These are phyloP conservation scores for Drosophila anomalata DNA, from an alignment of 2,888 invertebrate species.

Conservation along the genomic window DNA sequence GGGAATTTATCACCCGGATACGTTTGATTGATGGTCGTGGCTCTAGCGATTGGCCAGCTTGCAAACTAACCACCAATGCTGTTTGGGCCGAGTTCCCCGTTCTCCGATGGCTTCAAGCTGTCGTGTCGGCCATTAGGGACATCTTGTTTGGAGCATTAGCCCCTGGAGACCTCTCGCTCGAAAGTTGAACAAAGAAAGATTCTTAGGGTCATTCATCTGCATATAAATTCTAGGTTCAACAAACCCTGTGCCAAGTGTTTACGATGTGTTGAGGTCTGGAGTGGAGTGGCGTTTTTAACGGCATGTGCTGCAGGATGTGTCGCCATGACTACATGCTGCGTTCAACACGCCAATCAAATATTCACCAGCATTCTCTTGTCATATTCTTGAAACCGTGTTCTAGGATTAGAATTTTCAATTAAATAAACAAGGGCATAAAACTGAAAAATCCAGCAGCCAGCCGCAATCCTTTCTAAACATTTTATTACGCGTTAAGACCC, in stretches of 20 bases:
- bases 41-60: conserved; percentile 18
- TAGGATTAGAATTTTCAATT: neutral
- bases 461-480: conserved; percentile 8
- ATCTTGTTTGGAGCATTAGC: conserved; percentile 37
- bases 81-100: conserved; percentile 9
- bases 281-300: neutral
- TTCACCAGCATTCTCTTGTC: neutral
- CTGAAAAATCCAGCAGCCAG: neutral
- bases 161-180: neutral
- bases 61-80: conserved; percentile 12
- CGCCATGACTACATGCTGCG: neutral
- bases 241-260: conserved; percentile 8
- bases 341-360: neutral
- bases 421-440: neutral
- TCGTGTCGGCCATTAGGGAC: conserved; percentile 40
- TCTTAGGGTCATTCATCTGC: conserved; percentile 46
- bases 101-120: conserved; percentile 26
- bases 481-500: conserved; percentile 2
- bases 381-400: too few relatives aligned
- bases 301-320: neutral
- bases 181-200: conserved; percentile 11
- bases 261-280: neutral
- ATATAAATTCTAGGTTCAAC: conserved; percentile 15
- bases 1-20: conserved; percentile 51
- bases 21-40: conserved; percentile 31